Evolutionary conservation across 2,797 vertebrate species (phyloP).

Genomic region (Gymnodraco acuticeps): DNA sequence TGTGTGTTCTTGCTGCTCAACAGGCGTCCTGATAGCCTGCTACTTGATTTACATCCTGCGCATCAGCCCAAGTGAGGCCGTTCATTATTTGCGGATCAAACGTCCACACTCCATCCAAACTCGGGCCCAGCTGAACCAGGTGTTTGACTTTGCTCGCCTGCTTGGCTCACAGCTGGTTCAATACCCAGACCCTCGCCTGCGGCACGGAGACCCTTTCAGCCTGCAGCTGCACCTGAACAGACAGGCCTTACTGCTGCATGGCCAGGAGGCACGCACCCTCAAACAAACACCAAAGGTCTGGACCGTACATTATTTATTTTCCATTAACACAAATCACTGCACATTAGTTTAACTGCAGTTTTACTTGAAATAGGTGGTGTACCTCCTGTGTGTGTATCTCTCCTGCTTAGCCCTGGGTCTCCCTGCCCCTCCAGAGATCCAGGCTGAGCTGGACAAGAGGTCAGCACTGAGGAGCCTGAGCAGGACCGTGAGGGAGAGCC

Average conservation of each 20-base stretch:
- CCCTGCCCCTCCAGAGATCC: conserved; percentile 70
- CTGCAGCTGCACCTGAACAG: conserved; percentile 84
- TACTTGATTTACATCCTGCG: conserved; percentile 87
- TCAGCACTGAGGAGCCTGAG: conserved; percentile 67
- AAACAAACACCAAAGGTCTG: conserved; percentile 85
- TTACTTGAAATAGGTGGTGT: conserved; percentile 73
- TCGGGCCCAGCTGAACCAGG: conserved; percentile 84
- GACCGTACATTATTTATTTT: background rate
- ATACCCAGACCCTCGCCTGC: conserved; percentile 79
- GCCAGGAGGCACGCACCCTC: conserved; percentile 84
- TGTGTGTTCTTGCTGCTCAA: conserved; percentile 18
- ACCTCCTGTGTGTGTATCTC: conserved; percentile 83
- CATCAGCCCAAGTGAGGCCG: conserved; percentile 85
- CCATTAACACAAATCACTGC: conserved; percentile 5
- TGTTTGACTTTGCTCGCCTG: conserved; percentile 87
- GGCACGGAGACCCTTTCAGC: conserved; percentile 80
- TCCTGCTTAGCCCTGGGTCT: conserved; percentile 80
- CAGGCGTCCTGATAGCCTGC: conserved; percentile 89
- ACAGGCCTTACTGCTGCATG: conserved; percentile 85
- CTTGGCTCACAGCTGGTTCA: conserved; percentile 81
- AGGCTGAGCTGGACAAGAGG: conserved; percentile 81
- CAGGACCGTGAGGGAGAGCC: conserved; percentile 78
- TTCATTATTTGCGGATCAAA: conserved; percentile 87
- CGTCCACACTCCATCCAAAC: conserved; percentile 88
- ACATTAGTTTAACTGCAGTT: background rate